Evolutionary conservation across 2,888 invertebrate genomes (phyloP).

Genomic region (Portevinia maculata): DNA sequence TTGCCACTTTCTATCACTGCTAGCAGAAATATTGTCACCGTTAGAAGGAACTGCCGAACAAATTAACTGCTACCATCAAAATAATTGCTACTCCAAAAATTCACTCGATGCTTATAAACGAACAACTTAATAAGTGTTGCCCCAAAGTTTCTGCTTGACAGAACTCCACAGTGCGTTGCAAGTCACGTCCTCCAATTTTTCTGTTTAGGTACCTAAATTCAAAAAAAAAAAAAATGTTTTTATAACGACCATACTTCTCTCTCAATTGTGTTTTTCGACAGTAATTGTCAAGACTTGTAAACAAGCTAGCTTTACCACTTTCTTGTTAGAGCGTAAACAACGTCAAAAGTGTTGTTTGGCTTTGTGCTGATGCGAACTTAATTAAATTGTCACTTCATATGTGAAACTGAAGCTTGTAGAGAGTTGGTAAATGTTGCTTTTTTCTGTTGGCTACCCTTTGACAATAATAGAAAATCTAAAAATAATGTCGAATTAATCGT

Average conservation of each 20-base stretch:
- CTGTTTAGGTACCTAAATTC: neutral
- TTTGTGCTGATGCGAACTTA: slow-evolving; percentile 42
- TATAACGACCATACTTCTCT: slow-evolving; percentile 39
- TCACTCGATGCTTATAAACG: slow-evolving; percentile 6
- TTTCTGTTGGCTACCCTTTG: neutral
- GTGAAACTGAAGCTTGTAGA: slow-evolving; percentile 51
- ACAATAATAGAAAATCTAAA: slow-evolving; percentile 52
- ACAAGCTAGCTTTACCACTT: slow-evolving; percentile 33
- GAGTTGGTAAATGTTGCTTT: slow-evolving; percentile 13
- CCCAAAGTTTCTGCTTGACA: slow-evolving; percentile 38
- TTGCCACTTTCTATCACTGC: no score
- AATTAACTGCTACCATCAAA: no score
- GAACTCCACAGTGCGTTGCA: slow-evolving; percentile 30
- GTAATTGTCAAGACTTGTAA: slow-evolving; percentile 31
- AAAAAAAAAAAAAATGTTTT: slow-evolving; percentile 40
- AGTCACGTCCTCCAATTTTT: slow-evolving; percentile 28
- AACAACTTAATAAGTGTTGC: slow-evolving; percentile 51
- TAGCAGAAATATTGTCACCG: no score
- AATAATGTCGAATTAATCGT: slow-evolving; percentile 72
- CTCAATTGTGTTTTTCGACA: slow-evolving; percentile 19
- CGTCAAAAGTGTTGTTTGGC: slow-evolving; percentile 1
- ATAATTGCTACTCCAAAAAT: neutral
- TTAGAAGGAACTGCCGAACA: no score
- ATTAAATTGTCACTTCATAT: slow-evolving; percentile 73
- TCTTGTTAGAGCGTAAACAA: slow-evolving; percentile 62